Percentiles rank a stretch among this genome's conserved stretches.
Conservation (phyloP, 2,888 invertebrate genomes). For the Corbicula japonica region DNA sequence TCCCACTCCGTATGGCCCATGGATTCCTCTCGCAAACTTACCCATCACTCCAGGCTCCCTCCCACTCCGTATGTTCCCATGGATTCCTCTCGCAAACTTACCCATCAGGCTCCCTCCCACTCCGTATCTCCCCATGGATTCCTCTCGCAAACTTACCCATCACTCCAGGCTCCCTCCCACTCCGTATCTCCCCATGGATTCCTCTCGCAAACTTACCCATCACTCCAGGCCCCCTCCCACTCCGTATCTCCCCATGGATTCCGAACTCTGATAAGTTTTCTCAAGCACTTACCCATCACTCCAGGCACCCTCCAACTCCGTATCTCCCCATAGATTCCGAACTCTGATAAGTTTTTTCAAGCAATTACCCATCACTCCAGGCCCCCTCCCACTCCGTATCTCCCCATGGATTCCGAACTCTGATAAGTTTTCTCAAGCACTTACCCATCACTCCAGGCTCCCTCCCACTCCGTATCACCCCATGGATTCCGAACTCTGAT, state of each 20-base stretch:
- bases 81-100: constrained; percentile 78
- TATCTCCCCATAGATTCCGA: constrained; percentile 81
- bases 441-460: constrained; percentile 79
- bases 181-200: no score
- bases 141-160: constrained; percentile 75
- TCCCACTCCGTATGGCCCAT: constrained; percentile 82
- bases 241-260: constrained; percentile 82
- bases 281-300: constrained; percentile 79
- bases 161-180: constrained; percentile 80
- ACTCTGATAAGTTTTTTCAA: constrained; percentile 77
- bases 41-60: constrained; percentile 80
- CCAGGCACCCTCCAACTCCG: constrained; percentile 80
- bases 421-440: constrained; percentile 75
- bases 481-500: constrained; percentile 80
- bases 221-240: constrained; percentile 80
- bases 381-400: constrained; percentile 81
- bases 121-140: constrained; percentile 80
- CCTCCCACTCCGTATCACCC: constrained; percentile 81
- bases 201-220: constrained; percentile 74
- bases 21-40: constrained; percentile 80
- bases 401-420: constrained; percentile 81
- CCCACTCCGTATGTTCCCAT: constrained; percentile 82
- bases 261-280: constrained; percentile 76
- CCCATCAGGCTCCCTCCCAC: background rate
- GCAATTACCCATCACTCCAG: constrained; percentile 80